Base-by-base conservation (phyloP, 2,888 invertebrate species). In the Deilephila elpenor region DNA sequence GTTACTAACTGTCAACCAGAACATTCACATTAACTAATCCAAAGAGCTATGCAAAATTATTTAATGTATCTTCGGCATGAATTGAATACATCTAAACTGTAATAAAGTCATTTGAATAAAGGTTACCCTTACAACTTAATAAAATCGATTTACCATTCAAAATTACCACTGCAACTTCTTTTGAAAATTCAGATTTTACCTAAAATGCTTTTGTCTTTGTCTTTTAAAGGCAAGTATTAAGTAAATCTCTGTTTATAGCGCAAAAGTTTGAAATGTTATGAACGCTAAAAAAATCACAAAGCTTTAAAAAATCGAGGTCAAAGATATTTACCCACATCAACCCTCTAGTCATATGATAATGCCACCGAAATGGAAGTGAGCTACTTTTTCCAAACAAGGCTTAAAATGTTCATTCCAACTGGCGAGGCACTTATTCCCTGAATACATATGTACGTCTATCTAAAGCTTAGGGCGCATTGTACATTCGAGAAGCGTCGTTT, bases 21-120 rank as follows among this genome's bases (percentile, higher is more conserved):
- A 92, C 91, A 91, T 93, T 93, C 92, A 91, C 91, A 93, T 93
- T 91, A 90, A 89, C 89, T 90, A 88, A 92, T 91, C 89, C 85
- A 84, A 86, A 85, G 86, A 86, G 84, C 84, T 82, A 88, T 89
- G 88, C 88, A 85, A 90, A 90, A 91, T 88, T 86, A 79, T 84
- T 81, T 79, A 80, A 84, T 86, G 6, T 70, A 56, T 67, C 44
- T 67, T 44, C 20, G 1, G 25, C 25, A 20, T 51, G 25, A 44
- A 67, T 67, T 67, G 37, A 14, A 56, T 56, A 19, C 56, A n/a
- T 56, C 56, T 56, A 56, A n/a, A 56, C n/a, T 56, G 19, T 56
- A 19, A n/a, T 56, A n/a, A 19, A 56, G 56, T 17, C 7, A 56
- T 56, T 56, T 56, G n/a, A 56, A 56, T 44, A 44, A 44, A 44